A percentile compares a stretch with the other conserved stretches of the same genome.
These are phyloP conservation scores for Hipposideros armiger DNA, from an alignment of 2,113 vertebrate genomes.

Conservation along the genomic window DNA sequence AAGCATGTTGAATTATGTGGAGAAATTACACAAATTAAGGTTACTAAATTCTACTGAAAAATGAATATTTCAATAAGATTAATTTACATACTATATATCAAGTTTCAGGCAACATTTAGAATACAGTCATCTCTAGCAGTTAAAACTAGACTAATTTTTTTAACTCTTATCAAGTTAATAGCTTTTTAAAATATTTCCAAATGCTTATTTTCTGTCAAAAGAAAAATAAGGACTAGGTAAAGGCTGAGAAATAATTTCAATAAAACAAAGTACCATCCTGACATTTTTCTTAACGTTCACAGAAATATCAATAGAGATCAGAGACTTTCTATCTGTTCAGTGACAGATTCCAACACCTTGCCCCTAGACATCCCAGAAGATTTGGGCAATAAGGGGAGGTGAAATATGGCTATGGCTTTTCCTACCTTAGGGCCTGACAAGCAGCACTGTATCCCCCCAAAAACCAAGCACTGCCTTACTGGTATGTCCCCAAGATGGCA, in stretches of 20 bases:
- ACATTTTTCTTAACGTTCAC: constrained; percentile 4
- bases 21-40: constrained; percentile 47
- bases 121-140: neutral
- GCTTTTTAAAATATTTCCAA: constrained; percentile 38
- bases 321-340: neutral
- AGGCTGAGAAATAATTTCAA: neutral
- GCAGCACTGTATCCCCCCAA: neutral
- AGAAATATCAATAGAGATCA: neutral
- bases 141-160: constrained; percentile 21
- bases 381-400: neutral
- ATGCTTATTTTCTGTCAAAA: neutral
- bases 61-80: constrained; percentile 45
- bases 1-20: neutral
- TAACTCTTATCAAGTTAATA: neutral
- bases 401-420: neutral
- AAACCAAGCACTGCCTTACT: neutral
- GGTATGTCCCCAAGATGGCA: neutral
- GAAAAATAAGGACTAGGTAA: neutral
- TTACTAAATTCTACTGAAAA: constrained; percentile 27
- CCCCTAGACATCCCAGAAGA: neutral
- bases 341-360: neutral
- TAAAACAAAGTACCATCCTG: neutral
- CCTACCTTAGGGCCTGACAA: neutral
- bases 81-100: neutral
- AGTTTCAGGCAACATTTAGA: constrained; percentile 38